These are phyloP conservation scores for Drosophila leonis DNA, from an alignment of 2,888 invertebrate genomes.

Conservation along the genomic window DNA sequence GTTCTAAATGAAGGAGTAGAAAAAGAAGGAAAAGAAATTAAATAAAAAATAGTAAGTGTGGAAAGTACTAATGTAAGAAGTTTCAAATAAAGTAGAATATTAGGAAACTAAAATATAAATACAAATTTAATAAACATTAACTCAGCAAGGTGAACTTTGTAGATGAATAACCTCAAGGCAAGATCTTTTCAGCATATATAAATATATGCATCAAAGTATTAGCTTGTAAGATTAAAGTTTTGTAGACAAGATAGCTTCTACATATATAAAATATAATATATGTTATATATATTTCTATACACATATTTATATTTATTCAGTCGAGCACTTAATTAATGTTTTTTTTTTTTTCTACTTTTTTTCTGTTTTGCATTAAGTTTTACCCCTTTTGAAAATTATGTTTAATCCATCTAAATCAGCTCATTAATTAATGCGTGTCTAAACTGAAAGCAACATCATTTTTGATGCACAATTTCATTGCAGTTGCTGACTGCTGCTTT, in stretches of 20 bases:
- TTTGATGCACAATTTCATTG: conserved; percentile 43
- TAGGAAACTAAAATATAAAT: background rate
- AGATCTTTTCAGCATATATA: background rate
- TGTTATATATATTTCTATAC: background rate
- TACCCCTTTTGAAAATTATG: background rate
- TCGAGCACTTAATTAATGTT: background rate
- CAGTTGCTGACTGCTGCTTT: conserved; percentile 49
- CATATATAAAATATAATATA: background rate
- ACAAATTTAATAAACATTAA: background rate
- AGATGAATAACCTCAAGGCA: background rate
- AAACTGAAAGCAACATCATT: conserved; percentile 38
- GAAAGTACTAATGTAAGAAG: background rate
- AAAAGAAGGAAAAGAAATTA: background rate
- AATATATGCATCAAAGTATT: background rate
- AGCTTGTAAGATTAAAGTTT: background rate
- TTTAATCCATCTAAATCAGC: conserved; percentile 16
- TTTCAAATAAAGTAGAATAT: background rate
- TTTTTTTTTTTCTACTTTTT: background rate
- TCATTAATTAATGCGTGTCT: conserved; percentile 32
- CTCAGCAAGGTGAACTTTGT: background rate
- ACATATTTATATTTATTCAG: background rate
- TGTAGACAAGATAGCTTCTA: background rate
- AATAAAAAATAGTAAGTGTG: background rate
- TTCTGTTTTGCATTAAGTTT: background rate
- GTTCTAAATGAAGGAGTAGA: background rate